These are phyloP conservation scores for Drosophila falleni DNA, from an alignment of 2,888 invertebrate genomes.

Conservation along the genomic window DNA sequence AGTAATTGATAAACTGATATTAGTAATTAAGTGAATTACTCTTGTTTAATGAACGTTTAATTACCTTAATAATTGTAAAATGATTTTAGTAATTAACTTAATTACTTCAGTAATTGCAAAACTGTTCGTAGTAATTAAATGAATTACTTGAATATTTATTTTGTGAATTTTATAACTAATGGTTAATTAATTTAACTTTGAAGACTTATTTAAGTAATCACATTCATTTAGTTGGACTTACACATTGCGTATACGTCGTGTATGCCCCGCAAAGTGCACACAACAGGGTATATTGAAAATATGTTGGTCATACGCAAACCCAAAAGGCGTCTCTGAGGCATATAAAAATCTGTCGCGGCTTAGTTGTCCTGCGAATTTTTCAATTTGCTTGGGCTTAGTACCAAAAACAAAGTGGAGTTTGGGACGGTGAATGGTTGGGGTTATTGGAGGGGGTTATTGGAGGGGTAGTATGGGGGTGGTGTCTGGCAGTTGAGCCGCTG, in stretches of 20 bases:
- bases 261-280: neutral
- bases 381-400: constrained; percentile 54
- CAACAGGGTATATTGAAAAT: constrained; percentile 8
- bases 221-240: neutral
- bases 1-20: too few relatives aligned
- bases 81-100: neutral
- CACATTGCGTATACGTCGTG: neutral
- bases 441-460: too few relatives aligned
- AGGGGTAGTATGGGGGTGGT: constrained; percentile 2
- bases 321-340: constrained; percentile 27
- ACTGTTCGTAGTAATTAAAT: neutral
- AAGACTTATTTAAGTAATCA: neutral
- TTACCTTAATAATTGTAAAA: neutral
- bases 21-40: too few relatives aligned
- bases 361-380: constrained; percentile 48
- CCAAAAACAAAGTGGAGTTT: neutral
- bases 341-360: constrained; percentile 54
- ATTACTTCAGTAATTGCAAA: neutral
- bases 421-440: neutral
- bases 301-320: constrained; percentile 16
- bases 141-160: neutral
- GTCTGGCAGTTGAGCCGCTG: constrained; percentile 3
- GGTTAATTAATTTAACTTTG: too few relatives aligned
- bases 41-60: too few relatives aligned
- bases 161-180: too few relatives aligned